These are phyloP conservation scores for Poecilia velifera DNA, from an alignment of 2,797 vertebrate species.

Conservation along the genomic window DNA sequence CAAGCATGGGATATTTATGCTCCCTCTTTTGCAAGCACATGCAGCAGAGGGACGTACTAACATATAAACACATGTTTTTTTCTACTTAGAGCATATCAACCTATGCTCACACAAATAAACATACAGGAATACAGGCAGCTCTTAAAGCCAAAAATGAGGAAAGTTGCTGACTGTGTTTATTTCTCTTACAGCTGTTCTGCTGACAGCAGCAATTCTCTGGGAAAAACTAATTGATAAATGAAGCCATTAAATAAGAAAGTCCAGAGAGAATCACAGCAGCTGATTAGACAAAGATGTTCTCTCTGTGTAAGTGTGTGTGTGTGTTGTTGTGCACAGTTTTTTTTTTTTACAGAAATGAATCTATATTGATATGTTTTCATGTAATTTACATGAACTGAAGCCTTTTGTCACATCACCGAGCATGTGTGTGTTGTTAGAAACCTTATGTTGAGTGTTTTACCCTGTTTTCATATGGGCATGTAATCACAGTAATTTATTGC, in stretches of 20 bases:
- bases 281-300: constrained; percentile 24
- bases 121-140: not conserved
- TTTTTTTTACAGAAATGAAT: not conserved
- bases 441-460: not conserved
- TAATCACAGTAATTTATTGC: constrained; percentile 28
- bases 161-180: constrained; percentile 56
- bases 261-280: constrained; percentile 40
- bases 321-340: not conserved
- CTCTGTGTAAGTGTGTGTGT: not conserved
- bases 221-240: constrained; percentile 59
- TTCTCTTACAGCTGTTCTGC: constrained; percentile 51
- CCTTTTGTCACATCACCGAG: not conserved
- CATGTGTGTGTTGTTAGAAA: not conserved
- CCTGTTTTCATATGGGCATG: constrained; percentile 21
- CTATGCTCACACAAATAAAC: not conserved
- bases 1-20: not conserved
- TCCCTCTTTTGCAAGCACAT: not conserved
- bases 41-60: not conserved
- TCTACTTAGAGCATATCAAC: not conserved
- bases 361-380: not conserved
- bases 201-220: constrained; percentile 56
- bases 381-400: not conserved
- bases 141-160: constrained; percentile 36
- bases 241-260: constrained; percentile 33
- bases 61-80: not conserved